These are phyloP conservation scores for Amblyornis subalaris DNA, from an alignment of 2,113 vertebrate species.

Conservation along the genomic window DNA sequence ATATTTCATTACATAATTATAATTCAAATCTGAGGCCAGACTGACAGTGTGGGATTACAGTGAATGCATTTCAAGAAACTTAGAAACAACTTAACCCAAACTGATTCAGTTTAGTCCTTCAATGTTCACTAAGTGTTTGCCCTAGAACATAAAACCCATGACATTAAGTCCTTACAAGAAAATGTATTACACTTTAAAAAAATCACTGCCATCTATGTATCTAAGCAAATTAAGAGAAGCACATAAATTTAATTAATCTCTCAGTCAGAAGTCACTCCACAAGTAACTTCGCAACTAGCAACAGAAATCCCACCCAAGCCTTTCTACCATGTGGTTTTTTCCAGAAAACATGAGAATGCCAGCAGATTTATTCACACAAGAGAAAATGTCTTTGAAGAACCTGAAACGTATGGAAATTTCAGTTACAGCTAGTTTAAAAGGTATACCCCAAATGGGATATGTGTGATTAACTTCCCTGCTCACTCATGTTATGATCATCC, in stretches of 20 bases:
- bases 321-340: not conserved
- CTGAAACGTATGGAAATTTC: not conserved
- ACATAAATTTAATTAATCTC: not conserved
- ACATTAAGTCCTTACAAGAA: conserved; percentile 1
- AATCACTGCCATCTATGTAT: not conserved
- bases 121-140: not conserved
- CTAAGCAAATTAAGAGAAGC: not conserved
- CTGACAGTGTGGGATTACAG: not conserved
- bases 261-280: not conserved
- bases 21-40: not conserved
- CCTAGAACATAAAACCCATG: not conserved
- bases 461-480: not conserved
- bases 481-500: accelerated
- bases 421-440: not conserved
- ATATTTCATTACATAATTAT: not conserved
- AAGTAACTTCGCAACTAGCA: not conserved
- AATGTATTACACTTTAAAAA: not conserved
- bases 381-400: not conserved
- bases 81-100: not conserved
- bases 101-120: not conserved
- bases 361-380: not conserved
- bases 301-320: not conserved
- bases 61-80: not conserved
- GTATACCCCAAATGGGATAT: not conserved
- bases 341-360: not conserved